phyloP scores from a whole-genome alignment of 2,888 invertebrate genomes.

The Pristionchus exspectatus region DNA sequence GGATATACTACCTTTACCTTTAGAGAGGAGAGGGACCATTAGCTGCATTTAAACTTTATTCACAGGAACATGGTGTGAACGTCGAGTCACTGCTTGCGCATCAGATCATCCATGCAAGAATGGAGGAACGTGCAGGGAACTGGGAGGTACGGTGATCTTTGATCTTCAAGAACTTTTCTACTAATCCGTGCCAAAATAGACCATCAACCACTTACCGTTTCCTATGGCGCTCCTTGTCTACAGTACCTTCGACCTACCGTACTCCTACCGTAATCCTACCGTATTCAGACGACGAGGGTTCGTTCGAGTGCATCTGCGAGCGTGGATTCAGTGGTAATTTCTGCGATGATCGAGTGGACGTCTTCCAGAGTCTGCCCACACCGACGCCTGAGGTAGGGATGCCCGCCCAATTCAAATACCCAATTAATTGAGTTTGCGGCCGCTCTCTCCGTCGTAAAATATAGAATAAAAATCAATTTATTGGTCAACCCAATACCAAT shows the following conservation, averaged over 20 bases:
- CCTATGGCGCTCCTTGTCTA: not conserved
- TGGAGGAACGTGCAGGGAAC: slow-evolving; percentile 23
- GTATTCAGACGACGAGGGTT: slow-evolving; percentile 39
- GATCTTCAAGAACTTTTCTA: not conserved
- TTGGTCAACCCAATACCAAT: no score
- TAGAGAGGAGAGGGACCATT: no score
- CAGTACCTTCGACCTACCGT: not conserved
- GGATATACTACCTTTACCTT: no score
- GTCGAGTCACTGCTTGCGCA: not conserved
- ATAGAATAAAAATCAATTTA: no score
- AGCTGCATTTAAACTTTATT: slow-evolving; percentile 52
- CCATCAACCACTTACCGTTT: not conserved
- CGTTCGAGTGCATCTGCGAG: slow-evolving; percentile 51
- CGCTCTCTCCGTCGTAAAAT: no score
- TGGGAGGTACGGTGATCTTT: slow-evolving; percentile 37
- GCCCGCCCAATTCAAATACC: no score
- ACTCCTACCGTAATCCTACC: slow-evolving; percentile 3
- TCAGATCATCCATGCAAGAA: not conserved
- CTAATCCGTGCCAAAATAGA: not conserved
- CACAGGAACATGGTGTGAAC: slow-evolving; percentile 67
- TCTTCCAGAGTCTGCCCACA: slow-evolving; percentile 18
- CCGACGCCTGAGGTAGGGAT: slow-evolving; percentile 27
- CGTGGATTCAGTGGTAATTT: slow-evolving; percentile 49
- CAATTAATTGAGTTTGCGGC: no score
- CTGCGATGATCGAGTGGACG: slow-evolving; percentile 44